Evolutionary conservation across 2,888 invertebrate genomes (phyloP), one percentile per base, ranked within the genome.

Genomic region (Caradrina clavipalpis): DNA sequence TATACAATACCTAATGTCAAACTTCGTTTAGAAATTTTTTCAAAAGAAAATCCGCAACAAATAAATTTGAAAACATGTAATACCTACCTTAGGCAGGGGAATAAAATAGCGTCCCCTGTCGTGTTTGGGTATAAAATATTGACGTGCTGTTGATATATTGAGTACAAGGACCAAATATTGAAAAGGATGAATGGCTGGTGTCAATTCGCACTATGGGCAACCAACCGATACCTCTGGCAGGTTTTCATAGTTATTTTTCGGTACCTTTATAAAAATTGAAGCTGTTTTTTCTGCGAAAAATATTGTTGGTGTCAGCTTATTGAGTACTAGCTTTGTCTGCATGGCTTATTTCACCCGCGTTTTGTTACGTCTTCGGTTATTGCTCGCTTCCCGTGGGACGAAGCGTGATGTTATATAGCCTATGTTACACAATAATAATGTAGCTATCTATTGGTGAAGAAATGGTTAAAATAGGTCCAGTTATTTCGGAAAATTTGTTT

Each of bases 111-210:
- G 26, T 56, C 60, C 60, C 67, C 10, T 67, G 75, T 79, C 75
- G 49, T 42, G 55, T 45, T n/a, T n/a, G 22, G 35, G 31, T 51
- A 59, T 59, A 76, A 75, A 74, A 76, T 76, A 79, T 79, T 67
- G 62, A 53, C 56, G 19, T 19, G 6, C 51, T 42, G 15, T 56
- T 63, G 63, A 54, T 66, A 56, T 35, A 65, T 78, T 54, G 56
- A 60, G 17, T 17, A 47, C 6, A 42, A 56, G 21, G 47, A 19
- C 31, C n/a, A 51, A 31, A 21, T 19, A 47, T 49, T 62, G 67
- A 66, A 76, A 62, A n/a, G 53, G 21, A 49, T 53, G 69, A 53
- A 56, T 51, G 62, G 42, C 42, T 58, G 53, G 17, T 56, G 35
- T 75, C 76, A 75, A 68, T 74, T 45, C 47, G 55, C 4, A 59